Conservation (phyloP, 2,888 invertebrate species). For the Mythimna albipuncta region DNA sequence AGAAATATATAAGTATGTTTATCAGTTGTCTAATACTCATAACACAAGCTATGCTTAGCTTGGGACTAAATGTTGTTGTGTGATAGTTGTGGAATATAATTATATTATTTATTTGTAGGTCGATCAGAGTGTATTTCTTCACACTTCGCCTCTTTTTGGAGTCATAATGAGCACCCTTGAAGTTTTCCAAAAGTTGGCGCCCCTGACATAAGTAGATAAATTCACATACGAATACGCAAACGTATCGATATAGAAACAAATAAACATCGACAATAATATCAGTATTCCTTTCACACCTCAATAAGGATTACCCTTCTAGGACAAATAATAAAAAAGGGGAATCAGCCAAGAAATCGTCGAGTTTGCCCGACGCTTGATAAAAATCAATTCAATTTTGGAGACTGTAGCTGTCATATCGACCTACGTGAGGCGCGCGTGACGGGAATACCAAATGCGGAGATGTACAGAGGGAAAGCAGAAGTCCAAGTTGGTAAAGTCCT, state of each 20-base stretch:
- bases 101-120: too few species aligned
- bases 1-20: too few species aligned
- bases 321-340: constrained; percentile 72
- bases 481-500: constrained; percentile 1
- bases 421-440: constrained; percentile 72
- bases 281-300: constrained; percentile 64
- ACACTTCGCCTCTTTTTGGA: too few species aligned
- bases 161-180: too few species aligned
- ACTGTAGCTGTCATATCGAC: constrained; percentile 75
- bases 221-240: constrained; percentile 40
- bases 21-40: too few species aligned
- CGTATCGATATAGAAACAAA: constrained; percentile 45
- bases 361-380: constrained; percentile 74
- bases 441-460: constrained; percentile 63
- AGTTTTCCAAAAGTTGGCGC: too few species aligned
- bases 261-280: constrained; percentile 59
- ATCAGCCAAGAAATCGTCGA: constrained; percentile 75
- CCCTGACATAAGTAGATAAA: constrained; percentile 38
- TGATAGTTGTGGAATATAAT: too few species aligned
- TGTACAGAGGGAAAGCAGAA: constrained; percentile 43
- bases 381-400: constrained; percentile 81
- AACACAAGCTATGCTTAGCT: too few species aligned
- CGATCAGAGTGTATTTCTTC: too few species aligned
- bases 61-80: too few species aligned
- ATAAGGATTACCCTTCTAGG: constrained; percentile 71